These are phyloP conservation scores for Scytalopus superciliaris DNA, from an alignment of 2,113 vertebrate species.

Conservation along the genomic window DNA sequence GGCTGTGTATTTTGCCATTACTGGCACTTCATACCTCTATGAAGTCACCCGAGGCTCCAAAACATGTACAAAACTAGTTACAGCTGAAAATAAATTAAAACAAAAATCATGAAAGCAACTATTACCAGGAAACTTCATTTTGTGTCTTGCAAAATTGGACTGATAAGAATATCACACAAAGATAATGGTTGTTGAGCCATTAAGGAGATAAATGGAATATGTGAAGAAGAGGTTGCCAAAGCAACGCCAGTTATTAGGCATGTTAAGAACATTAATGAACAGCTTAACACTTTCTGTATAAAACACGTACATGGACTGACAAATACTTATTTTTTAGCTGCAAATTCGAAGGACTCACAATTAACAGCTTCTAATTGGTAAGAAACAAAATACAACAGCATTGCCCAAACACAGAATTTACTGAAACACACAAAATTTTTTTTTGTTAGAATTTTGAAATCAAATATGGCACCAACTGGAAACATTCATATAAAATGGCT, in stretches of 20 bases:
- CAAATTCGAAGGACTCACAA: neutral
- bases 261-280: neutral
- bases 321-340: neutral
- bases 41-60: neutral
- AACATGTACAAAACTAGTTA: neutral
- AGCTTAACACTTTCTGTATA: neutral
- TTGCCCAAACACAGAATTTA: neutral
- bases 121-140: neutral
- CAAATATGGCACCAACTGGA: neutral
- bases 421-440: neutral
- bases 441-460: neutral
- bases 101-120: neutral
- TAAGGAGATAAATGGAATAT: neutral
- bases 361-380: neutral
- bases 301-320: neutral
- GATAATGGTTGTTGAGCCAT: neutral
- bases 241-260: neutral
- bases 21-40: neutral
- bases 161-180: neutral
- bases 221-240: neutral
- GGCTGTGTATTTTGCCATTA: neutral
- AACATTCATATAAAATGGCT: neutral
- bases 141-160: neutral
- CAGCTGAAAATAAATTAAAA: neutral
- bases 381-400: neutral